A percentile compares a stretch with the other conserved stretches of the same genome.
These are phyloP conservation scores for Macropodus opercularis DNA, from an alignment of 2,797 vertebrate species.

Conservation along the genomic window DNA sequence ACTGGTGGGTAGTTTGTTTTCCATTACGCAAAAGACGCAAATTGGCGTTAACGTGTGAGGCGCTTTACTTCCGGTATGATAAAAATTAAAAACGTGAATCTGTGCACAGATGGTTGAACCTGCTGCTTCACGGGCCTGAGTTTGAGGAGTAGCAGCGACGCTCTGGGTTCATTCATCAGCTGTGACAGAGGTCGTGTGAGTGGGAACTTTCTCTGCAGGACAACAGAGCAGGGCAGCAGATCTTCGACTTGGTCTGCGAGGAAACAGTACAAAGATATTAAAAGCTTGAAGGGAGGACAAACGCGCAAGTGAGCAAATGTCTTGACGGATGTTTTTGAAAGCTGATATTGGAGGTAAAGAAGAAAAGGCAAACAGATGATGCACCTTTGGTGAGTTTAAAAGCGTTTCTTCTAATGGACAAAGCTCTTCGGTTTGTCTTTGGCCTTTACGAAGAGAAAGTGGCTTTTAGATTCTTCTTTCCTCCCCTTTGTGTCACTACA, in stretches of 20 bases:
- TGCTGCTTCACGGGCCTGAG: neutral
- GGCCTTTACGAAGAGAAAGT: slow-evolving; percentile 2
- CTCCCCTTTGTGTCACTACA: neutral
- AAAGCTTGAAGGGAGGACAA: no score
- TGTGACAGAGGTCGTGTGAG: slow-evolving; percentile 70
- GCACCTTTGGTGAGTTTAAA: slow-evolving; percentile 7
- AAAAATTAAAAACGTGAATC: neutral
- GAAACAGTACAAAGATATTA: no score
- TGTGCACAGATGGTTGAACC: neutral
- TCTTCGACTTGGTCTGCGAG: no score
- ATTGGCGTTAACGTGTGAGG: no score
- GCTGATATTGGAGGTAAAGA: neutral
- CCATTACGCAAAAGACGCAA: neutral
- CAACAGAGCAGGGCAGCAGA: slow-evolving; percentile 3
- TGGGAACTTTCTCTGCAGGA: slow-evolving; percentile 61
- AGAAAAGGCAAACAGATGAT: neutral
- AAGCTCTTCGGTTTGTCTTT: neutral
- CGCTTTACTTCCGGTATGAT: no score
- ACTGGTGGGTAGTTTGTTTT: neutral
- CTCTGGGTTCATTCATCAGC: slow-evolving; percentile 42
- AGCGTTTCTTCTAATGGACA: neutral
- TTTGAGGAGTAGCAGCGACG: slow-evolving; percentile 21
- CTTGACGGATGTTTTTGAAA: neutral
- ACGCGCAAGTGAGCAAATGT: neutral
- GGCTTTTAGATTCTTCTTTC: neutral